A percentile compares a stretch with the other conserved stretches of the same genome.
These are phyloP conservation scores for Threskiornis aethiopicus DNA, from an alignment of 2,797 vertebrate species.

Conservation along the genomic window DNA sequence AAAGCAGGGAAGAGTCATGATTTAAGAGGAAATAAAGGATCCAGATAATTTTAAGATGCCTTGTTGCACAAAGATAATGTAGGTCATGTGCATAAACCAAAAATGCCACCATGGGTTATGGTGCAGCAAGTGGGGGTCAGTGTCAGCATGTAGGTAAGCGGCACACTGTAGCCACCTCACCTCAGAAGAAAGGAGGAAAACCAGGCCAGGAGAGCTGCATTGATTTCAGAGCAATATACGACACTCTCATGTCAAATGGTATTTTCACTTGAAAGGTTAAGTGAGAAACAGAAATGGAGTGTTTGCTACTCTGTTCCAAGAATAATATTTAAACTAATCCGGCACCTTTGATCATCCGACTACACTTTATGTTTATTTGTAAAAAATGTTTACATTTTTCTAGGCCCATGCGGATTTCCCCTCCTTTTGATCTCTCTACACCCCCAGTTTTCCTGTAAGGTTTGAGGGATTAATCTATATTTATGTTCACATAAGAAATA, in stretches of 20 bases:
- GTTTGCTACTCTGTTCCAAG: background rate
- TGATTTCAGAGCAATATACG: background rate
- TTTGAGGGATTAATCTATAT: background rate
- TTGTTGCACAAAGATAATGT: background rate
- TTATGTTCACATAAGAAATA: background rate
- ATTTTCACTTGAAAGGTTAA: background rate
- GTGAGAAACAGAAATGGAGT: background rate
- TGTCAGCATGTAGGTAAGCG: rapidly evolving
- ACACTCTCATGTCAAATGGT: background rate
- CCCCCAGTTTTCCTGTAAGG: background rate
- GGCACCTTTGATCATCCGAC: background rate
- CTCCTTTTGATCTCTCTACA: background rate
- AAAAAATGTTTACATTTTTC: background rate
- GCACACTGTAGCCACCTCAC: rapidly evolving
- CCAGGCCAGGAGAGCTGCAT: background rate
- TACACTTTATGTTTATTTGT: background rate
- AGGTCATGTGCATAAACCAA: background rate
- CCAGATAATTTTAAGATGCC: background rate
- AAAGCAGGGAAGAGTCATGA: background rate
- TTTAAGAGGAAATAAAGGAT: background rate
- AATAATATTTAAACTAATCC: background rate
- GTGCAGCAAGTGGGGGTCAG: background rate
- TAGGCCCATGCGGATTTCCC: background rate
- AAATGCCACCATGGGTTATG: rapidly evolving
- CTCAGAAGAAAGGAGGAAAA: background rate